Evolutionary conservation across 2,888 invertebrate genomes (phyloP), one percentile per base, ranked within the genome.

Genomic region (Heliconius aoede): DNA sequence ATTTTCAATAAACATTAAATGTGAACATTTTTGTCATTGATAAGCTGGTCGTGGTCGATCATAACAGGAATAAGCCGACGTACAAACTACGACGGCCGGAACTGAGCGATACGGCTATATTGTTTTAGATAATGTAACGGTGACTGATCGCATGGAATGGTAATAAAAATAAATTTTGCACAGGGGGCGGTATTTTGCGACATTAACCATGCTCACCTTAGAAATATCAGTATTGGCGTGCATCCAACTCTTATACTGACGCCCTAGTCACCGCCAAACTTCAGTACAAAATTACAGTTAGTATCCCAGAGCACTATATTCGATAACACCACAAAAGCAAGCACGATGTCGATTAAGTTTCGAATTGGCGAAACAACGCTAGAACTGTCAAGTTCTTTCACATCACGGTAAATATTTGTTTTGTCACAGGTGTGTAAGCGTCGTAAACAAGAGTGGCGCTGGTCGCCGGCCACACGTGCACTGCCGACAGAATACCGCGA

Each of bases 211-310:
- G 85, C 92, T 93, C 88, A 94, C 94, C 94, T 94, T 91, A 91
- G 91, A 86, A 89, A 89, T 87, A 86, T 90, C 88, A 87, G 86
- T 89, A 86, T 92, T 94, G 94, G 94, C 93, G 91, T 92, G 91
- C 94, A 94, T 94, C 94, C 94, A 94, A 94, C 87, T 90, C 86
- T 86, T 87, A 88, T 86, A 86, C 84, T 87, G 87, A 89, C 90
- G 89, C 86, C 87, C 87, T 92, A 90, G 90, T 90, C 80, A 89
- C 90, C 91, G 91, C 92, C 91, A 91, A 86, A 87, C 87, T 87
- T 89, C 84, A 87, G 84, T 88, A 86, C 87, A 88, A 85, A 84
- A 84, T 85, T 80, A 80, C 84, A 86, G 87, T 88, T 86, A 85
- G 82, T 84, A 85, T 82, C 82, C 83, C 83, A 82, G 84, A 83